phyloP scores from a whole-genome alignment of 37 sponge, comb jelly and placozoan species.

The Aplysina aerophoba region DNA sequence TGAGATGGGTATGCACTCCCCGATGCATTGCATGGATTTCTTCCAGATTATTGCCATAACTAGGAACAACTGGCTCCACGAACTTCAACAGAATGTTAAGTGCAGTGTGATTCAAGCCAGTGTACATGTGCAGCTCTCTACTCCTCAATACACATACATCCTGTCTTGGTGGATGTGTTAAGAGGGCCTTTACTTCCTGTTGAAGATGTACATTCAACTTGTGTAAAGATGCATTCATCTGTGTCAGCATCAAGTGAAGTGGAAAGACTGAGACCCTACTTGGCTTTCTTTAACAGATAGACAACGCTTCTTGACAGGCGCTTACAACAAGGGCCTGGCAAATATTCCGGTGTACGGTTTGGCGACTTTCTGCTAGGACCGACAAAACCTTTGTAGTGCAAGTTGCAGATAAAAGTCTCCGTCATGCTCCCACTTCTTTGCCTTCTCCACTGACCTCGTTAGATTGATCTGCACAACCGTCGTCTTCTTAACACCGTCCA shows the following conservation, averaged over 20 bases:
- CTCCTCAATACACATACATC: conserved; percentile 24
- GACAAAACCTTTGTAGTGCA: conserved; percentile 26
- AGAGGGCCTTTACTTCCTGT: neutral
- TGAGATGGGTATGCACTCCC: neutral
- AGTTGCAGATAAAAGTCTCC: conserved; percentile 31
- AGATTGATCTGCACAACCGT: conserved; percentile 26
- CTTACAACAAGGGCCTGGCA: too few relatives aligned
- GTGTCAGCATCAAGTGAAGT: too few relatives aligned
- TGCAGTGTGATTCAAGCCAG: conserved; percentile 14
- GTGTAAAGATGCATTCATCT: conserved; percentile 32
- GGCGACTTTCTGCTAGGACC: conserved; percentile 29
- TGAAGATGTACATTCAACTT: conserved; percentile 8
- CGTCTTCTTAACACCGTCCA: conserved; percentile 15
- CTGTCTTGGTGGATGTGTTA: conserved; percentile 30
- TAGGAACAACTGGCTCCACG: conserved; percentile 20
- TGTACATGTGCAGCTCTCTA: conserved; percentile 17
- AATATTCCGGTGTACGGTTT: conserved; percentile 14
- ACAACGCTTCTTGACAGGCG: too few relatives aligned
- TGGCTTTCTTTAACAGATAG: too few relatives aligned
- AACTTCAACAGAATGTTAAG: conserved; percentile 25
- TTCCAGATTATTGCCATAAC: conserved; percentile 18
- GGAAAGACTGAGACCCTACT: too few relatives aligned
- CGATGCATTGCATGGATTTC: neutral
- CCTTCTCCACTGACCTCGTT: conserved; percentile 21
- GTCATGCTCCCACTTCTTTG: conserved; percentile 18